Evolutionary conservation across 2,797 vertebrate species (phyloP).

Genomic region (Pitangus sulphuratus): DNA sequence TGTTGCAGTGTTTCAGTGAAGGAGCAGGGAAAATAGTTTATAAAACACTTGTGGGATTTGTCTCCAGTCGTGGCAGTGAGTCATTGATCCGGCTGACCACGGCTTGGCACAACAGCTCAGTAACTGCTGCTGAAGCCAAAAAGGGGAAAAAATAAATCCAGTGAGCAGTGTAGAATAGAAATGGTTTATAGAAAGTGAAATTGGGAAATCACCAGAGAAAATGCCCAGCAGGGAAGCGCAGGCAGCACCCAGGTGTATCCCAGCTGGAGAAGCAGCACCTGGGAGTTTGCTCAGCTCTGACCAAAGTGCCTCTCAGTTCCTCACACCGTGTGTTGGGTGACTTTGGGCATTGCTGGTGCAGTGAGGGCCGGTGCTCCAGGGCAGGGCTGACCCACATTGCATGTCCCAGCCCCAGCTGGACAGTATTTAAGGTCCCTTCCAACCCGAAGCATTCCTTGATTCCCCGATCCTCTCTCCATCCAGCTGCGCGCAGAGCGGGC

Average conservation of each 20-base stretch:
- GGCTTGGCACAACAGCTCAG: neutral
- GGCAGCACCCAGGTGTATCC: neutral
- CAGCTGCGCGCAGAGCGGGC: conserved; percentile 95
- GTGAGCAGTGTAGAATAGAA: neutral
- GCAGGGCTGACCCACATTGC: neutral
- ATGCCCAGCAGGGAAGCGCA: fast-evolving
- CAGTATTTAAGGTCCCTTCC: neutral
- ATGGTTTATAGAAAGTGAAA: neutral
- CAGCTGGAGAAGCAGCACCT: neutral
- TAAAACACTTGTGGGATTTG: neutral
- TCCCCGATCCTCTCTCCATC: neutral
- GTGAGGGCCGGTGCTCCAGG: neutral
- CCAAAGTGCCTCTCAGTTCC: fast-evolving
- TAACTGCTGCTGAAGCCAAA: neutral
- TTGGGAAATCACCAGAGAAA: neutral
- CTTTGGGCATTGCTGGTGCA: too few species aligned
- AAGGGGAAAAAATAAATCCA: neutral
- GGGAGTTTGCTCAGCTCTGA: neutral
- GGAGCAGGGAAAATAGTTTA: neutral
- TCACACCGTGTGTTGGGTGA: fast-evolving
- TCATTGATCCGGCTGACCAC: neutral
- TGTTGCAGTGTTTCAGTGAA: neutral
- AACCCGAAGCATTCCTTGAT: neutral
- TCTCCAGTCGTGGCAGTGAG: neutral
- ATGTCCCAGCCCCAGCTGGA: fast-evolving